Base-by-base conservation (phyloP, 2,888 invertebrate species). In the Mythimna impura region DNA sequence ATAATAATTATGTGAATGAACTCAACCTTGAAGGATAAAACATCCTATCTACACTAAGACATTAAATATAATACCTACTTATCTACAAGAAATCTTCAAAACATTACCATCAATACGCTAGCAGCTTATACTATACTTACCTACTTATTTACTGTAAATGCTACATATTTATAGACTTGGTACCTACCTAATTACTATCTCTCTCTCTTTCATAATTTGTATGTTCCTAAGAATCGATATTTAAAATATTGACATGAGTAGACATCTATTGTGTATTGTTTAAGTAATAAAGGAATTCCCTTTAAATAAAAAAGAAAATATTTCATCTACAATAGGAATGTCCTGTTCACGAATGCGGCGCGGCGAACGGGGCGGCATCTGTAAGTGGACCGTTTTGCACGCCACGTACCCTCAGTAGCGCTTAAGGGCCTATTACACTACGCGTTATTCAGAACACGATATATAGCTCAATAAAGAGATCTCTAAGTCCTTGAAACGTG, bases 191-290 rank as follows among this genome's bases (percentile, higher is more conserved):
- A 63, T 61, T 67, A 61, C 34, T 34, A 34, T 30, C 2, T 22
- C 22, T 10, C 20, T 17, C 9, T 64, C 20, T 36, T 65, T 22
- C 17, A 67, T 30, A 43, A 20, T n/a, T 58, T 40, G 40, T 52
- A 22, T 66, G 25, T n/a, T 61, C 22, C 12, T 20, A 30, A 66
- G 20, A 40, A 57, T 22, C n/a, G 2, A 47, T 62, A n/a, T 66
- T 66, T 52, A n/a, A 30, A 69, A 66, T 14, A 64, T 64, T 40
- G 1, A 43, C 20, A 70, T 34, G 5, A 70, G 20, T 36, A 25
- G 7, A 69, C 47, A 69, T 47, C 69, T 36, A 71, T 57, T 71
- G 69, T 70, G 47, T 57, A 57, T 69, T 71, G 54, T 70, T 70
- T 47, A 5, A 10, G 64, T 25, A 64, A 14, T 6, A 36, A 65